These are phyloP conservation scores for Loris lydekkerianus DNA, from an alignment of 2,797 vertebrate genomes.

Conservation along the genomic window DNA sequence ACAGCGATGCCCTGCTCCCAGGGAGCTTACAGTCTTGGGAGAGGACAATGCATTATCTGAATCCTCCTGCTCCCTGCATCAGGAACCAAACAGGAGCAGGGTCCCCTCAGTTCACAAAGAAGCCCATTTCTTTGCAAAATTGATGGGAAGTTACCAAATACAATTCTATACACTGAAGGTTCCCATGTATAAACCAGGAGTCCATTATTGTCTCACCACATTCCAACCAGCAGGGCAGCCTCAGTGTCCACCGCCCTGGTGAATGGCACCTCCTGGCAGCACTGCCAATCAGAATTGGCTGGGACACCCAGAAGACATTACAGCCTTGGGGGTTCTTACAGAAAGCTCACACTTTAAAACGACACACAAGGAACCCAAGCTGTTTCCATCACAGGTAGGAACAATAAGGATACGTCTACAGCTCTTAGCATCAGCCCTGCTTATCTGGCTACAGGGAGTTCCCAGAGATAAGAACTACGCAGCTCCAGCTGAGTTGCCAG, in stretches of 20 bases:
- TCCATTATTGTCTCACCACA: background rate
- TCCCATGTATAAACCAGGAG: background rate
- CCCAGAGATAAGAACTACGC: conserved; percentile 7
- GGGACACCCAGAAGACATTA: background rate
- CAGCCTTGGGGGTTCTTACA: background rate
- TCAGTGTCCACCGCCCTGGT: background rate
- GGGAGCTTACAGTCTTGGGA: background rate
- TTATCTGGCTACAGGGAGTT: background rate
- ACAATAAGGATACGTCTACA: background rate
- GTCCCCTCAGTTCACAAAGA: background rate
- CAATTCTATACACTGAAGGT: background rate
- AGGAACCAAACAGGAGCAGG: conserved; percentile 16
- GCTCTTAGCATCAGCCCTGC: background rate
- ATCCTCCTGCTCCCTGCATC: background rate
- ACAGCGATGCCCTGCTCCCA: background rate
- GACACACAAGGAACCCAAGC: background rate
- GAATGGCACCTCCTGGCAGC: background rate
- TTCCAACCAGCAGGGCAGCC: background rate
- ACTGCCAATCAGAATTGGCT: background rate
- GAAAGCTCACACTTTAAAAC: background rate
- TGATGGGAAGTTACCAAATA: background rate
- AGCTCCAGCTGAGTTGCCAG: background rate
- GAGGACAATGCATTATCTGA: background rate
- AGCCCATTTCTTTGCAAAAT: background rate
- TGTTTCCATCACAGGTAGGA: background rate